A percentile compares a stretch with the other conserved stretches of the same genome.
Evolutionary conservation across 2,888 invertebrate species (phyloP).

Genomic region (Sclerodermus sp.): DNA sequence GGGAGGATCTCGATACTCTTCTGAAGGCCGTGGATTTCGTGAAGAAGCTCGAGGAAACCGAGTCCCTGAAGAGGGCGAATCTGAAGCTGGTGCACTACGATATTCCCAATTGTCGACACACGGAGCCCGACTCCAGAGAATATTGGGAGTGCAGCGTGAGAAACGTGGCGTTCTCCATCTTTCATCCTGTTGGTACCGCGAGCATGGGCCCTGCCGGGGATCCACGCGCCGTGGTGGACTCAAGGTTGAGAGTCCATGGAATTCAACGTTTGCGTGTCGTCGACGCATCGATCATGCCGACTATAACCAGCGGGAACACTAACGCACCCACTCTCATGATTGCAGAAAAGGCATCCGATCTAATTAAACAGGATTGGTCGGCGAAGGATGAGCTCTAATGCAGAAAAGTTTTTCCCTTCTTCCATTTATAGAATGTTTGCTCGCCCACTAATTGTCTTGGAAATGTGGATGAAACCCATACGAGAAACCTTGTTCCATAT

Average conservation of each 20-base stretch:
- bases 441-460: no score
- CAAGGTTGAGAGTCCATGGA: slow-evolving; percentile 62
- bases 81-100: slow-evolving; percentile 25
- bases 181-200: slow-evolving; percentile 66
- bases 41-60: slow-evolving; percentile 32
- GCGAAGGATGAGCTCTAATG: slow-evolving; percentile 11
- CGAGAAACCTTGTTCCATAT: no score
- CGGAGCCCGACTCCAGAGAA: slow-evolving; percentile 42
- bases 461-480: no score
- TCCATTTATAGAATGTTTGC: no score
- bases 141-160: slow-evolving; percentile 59
- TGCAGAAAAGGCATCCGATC: slow-evolving; percentile 67
- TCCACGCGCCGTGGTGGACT: slow-evolving; percentile 61
- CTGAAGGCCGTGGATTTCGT: slow-evolving; percentile 46
- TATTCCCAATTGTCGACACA: slow-evolving; percentile 39
- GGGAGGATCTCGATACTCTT: slow-evolving; percentile 54
- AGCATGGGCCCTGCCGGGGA: slow-evolving; percentile 65
- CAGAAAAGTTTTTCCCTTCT: no score
- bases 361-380: slow-evolving; percentile 64
- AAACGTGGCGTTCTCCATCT: slow-evolving; percentile 63
- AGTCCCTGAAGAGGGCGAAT: slow-evolving; percentile 31
- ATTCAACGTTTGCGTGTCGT: slow-evolving; percentile 63
- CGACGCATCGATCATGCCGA: slow-evolving; percentile 71
- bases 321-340: slow-evolving; percentile 69
- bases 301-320: slow-evolving; percentile 65